Conservation (phyloP, 2,797 vertebrate genomes). For the Parambassis ranga region DNA sequence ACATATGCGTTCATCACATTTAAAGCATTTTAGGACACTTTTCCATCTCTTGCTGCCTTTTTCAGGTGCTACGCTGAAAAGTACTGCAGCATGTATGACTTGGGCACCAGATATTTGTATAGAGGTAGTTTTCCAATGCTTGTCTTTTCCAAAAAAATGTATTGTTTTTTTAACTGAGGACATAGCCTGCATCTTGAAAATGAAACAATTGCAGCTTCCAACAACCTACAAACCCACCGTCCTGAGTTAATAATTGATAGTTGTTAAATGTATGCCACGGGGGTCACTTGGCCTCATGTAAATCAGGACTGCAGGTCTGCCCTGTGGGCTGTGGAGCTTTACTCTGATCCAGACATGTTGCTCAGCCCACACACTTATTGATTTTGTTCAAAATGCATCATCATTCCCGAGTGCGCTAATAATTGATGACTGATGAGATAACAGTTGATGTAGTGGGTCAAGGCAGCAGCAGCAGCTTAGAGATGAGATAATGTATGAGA, state of each 20-base stretch:
- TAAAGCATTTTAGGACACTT: too few species aligned
- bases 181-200: background rate
- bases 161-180: too few species aligned
- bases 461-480: too few species aligned
- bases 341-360: conserved; percentile 21
- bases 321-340: conserved; percentile 1
- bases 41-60: too few species aligned
- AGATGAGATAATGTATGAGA: background rate
- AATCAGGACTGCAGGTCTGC: conserved; percentile 45
- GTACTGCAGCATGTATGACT: too few species aligned
- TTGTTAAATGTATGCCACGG: conserved; percentile 43
- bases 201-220: conserved; percentile 3
- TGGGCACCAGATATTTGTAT: too few species aligned
- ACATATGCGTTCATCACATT: too few species aligned
- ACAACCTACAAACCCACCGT: conserved; percentile 5
- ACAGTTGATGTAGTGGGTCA: background rate
- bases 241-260: conserved; percentile 55
- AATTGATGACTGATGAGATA: background rate
- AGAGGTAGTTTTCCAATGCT: too few species aligned
- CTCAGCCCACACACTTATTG: background rate
- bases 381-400: background rate
- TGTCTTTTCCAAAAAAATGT: too few species aligned
- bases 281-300: conserved; percentile 46
- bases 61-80: too few species aligned
- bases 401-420: background rate